phyloP scores from a whole-genome alignment of 2,888 invertebrate genomes.

The Lymantria dispar region DNA sequence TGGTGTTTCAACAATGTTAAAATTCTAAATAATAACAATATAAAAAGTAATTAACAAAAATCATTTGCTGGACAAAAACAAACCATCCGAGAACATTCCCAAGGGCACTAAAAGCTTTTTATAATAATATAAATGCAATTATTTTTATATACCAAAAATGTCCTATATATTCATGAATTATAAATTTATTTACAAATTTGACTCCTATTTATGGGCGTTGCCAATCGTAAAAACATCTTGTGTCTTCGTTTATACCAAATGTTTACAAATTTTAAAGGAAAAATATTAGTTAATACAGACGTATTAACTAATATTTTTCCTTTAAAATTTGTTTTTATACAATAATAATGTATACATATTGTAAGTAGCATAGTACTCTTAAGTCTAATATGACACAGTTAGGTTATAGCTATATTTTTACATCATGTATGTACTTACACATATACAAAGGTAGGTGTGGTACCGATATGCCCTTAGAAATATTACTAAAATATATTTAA shows the following conservation, averaged over 20 bases:
- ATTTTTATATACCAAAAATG: constrained; percentile 64
- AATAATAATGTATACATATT: constrained; percentile 69
- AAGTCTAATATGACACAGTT: constrained; percentile 81
- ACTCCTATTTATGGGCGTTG: constrained; percentile 45
- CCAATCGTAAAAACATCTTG: constrained; percentile 47
- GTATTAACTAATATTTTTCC: constrained; percentile 70
- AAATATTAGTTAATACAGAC: too few relatives aligned
- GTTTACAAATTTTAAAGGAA: too few relatives aligned
- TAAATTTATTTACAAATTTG: constrained; percentile 74
- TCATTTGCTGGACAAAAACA: constrained; percentile 62
- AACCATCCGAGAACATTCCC: constrained; percentile 76
- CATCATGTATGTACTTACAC: constrained; percentile 77
- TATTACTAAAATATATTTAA: constrained; percentile 1
- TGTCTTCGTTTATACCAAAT: constrained; percentile 40
- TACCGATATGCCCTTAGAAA: constrained; percentile 43
- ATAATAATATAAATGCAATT: constrained; percentile 76
- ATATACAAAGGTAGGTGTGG: constrained; percentile 64
- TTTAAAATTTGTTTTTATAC: constrained; percentile 70
- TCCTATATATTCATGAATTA: constrained; percentile 69
- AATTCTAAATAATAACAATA: constrained; percentile 81
- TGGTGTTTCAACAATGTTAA: constrained; percentile 76
- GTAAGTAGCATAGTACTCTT: constrained; percentile 81
- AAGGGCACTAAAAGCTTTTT: constrained; percentile 57
- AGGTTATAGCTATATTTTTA: constrained; percentile 76
- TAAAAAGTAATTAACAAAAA: constrained; percentile 78